Conservation (phyloP, 1,140 invertebrate genomes). For the Tetramorium simillimum region DNA sequence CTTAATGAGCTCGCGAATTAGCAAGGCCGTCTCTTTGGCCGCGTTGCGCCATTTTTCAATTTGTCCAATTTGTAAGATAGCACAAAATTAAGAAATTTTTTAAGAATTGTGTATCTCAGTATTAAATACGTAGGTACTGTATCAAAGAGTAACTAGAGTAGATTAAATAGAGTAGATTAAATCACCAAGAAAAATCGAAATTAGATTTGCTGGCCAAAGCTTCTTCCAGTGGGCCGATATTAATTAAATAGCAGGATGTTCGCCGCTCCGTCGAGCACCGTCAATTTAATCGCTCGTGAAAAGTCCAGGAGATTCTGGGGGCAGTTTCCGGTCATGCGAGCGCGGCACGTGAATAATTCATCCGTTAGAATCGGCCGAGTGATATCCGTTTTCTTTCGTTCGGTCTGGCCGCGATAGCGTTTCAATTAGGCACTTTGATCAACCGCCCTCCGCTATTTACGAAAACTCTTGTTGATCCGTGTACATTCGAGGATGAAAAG, state of each 20-base stretch:
- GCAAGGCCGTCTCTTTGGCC: conserved; percentile 10
- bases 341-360: conserved; percentile 48
- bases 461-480: conserved; percentile 47
- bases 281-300: conserved; percentile 40
- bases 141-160: neutral
- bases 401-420: neutral
- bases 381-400: conserved; percentile 22
- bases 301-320: neutral
- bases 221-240: neutral
- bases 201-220: neutral
- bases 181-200: neutral
- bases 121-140: neutral
- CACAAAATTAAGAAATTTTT: neutral
- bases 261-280: neutral
- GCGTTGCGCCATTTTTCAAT: too few relatives aligned
- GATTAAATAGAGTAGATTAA: neutral
- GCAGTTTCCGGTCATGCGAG: conserved; percentile 11
- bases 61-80: neutral
- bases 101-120: neutral
- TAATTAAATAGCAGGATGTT: conserved; percentile 24
- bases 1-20: conserved; percentile 47
- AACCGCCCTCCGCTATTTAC: neutral
- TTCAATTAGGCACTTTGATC: conserved; percentile 34
- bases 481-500: neutral
- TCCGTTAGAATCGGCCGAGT: conserved; percentile 5